Evolutionary conservation across 2,888 invertebrate species (phyloP).

Genomic region (Stenolophus ochropezus): DNA sequence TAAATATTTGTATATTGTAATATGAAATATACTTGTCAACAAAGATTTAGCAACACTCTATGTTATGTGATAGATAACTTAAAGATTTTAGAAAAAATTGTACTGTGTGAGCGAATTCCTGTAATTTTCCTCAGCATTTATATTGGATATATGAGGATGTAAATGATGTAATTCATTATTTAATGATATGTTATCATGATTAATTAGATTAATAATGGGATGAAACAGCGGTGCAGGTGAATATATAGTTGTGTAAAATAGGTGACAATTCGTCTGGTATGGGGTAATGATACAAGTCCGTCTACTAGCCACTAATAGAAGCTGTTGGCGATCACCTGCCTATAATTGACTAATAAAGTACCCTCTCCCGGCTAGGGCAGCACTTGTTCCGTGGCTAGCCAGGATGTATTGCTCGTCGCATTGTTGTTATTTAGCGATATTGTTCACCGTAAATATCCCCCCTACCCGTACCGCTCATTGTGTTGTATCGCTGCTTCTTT

Average conservation of each 20-base stretch:
- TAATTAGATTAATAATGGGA: too few species aligned
- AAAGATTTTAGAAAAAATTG: too few species aligned
- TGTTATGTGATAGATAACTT: too few species aligned
- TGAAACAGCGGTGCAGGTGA: too few species aligned
- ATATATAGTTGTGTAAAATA: conserved; percentile 19
- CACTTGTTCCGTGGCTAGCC: conserved; percentile 29
- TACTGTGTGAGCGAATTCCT: too few species aligned
- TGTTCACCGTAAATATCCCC: conserved; percentile 71
- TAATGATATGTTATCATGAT: too few species aligned
- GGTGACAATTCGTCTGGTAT: background rate
- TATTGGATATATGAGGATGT: too few species aligned
- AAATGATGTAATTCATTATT: too few species aligned
- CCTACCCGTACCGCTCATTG: conserved; percentile 65
- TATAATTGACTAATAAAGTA: conserved; percentile 59
- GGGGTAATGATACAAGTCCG: conserved; percentile 12
- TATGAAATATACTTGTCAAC: too few species aligned
- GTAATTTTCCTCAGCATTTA: too few species aligned
- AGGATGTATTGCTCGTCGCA: conserved; percentile 62
- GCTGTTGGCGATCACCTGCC: conserved; percentile 14
- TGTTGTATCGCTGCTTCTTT: conserved; percentile 68
- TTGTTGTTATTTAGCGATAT: conserved; percentile 72
- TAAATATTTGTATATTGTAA: too few species aligned
- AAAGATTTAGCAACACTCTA: too few species aligned
- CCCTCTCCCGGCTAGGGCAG: background rate
- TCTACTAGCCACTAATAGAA: conserved; percentile 21